A percentile compares a stretch with the other conserved stretches of the same genome.
These are phyloP conservation scores for Oligia latruncula DNA, from an alignment of 2,888 invertebrate genomes.

Conservation along the genomic window DNA sequence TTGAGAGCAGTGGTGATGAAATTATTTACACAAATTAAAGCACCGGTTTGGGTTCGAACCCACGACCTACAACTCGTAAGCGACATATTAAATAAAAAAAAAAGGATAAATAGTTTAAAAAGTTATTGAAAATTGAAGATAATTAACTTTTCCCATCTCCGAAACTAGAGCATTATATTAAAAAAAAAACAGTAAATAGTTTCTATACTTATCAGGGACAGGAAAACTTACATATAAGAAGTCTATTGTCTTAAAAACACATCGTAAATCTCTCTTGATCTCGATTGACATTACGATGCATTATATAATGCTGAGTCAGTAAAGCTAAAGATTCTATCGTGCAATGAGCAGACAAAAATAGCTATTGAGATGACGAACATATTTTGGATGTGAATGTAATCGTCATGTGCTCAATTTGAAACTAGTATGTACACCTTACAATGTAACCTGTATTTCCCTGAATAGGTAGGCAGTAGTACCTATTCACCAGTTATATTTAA, in stretches of 20 bases:
- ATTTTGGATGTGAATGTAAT: not conserved
- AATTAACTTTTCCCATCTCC: not conserved
- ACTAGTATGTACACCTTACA: not conserved
- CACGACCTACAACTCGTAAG: no score
- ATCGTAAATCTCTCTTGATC: not conserved
- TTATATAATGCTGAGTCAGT: not conserved
- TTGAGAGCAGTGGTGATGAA: no score
- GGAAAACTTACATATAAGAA: not conserved
- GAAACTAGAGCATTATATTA: not conserved
- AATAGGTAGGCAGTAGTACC: not conserved
- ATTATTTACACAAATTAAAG: not conserved
- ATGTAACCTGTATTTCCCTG: not conserved
- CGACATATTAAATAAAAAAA: no score
- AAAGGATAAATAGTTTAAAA: no score
- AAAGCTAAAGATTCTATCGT: not conserved
- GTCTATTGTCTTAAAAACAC: not conserved
- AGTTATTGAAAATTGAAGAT: not conserved
- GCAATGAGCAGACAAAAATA: not conserved
- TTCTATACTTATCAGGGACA: not conserved
- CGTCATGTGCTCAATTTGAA: not conserved
- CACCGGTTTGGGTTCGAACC: not conserved
- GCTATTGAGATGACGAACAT: not conserved
- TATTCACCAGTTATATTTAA: not conserved
- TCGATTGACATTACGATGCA: not conserved
- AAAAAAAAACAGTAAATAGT: not conserved